A percentile compares a stretch with the other conserved stretches of the same genome.
Conservation (phyloP, 1,140 invertebrate species). For the Listronotus oregonensis region DNA sequence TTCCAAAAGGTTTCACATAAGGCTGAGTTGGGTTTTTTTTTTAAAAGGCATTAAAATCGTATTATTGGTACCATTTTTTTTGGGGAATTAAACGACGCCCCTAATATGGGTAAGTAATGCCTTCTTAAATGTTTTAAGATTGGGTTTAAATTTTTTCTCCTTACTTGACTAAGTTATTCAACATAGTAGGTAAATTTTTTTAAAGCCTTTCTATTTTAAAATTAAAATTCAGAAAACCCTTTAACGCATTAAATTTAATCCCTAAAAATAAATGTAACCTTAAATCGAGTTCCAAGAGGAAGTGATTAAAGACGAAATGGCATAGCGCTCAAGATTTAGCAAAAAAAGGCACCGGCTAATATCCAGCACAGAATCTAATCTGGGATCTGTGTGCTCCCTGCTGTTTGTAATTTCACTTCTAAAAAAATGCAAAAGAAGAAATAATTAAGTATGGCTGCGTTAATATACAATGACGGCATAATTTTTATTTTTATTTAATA, state of each 20-base stretch:
- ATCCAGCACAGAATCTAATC: constrained; percentile 6
- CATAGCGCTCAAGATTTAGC: constrained; percentile 7
- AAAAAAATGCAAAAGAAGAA: constrained; percentile 3
- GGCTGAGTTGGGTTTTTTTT: no score
- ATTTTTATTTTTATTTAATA: constrained; percentile 2
- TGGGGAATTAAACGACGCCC: no score
- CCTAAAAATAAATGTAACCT: background rate
- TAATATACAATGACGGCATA: constrained; percentile 10
- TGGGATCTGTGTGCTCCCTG: constrained; percentile 10
- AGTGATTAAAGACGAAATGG: constrained; percentile 4
- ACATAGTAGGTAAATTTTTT: no score
- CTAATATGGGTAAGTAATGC: no score
- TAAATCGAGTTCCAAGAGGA: constrained; percentile 12
- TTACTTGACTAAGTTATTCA: no score
- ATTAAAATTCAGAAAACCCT: no score
- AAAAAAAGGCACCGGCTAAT: constrained; percentile 10
- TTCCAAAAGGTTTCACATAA: no score
- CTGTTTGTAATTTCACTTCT: constrained; percentile 8
- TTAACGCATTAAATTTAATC: background rate
- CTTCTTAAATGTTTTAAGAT: no score
- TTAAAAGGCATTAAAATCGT: no score
- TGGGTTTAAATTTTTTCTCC: no score
- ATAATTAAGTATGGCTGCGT: constrained; percentile 2
- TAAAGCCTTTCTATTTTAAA: no score
- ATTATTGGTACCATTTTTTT: no score